These are phyloP conservation scores for Leptodactylus fuscus DNA, from an alignment of 2,113 vertebrate species.

Conservation along the genomic window DNA sequence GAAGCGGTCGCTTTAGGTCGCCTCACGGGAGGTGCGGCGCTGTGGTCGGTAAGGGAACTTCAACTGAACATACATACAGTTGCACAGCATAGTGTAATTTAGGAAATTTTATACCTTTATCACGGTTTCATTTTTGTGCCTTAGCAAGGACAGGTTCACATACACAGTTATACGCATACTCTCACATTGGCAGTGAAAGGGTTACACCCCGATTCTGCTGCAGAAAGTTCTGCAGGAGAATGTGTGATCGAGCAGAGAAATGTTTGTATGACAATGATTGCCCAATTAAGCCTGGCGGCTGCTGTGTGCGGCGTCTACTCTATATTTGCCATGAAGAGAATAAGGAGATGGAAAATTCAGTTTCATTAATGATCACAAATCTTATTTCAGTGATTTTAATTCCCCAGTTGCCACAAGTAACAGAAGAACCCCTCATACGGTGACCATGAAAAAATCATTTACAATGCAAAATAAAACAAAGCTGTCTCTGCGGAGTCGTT, in stretches of 20 bases:
- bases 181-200: not conserved
- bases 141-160: too few species aligned
- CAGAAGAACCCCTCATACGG: not conserved
- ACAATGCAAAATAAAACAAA: too few species aligned
- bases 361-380: not conserved
- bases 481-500: too few species aligned
- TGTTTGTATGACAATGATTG: slow-evolving; percentile 33
- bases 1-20: too few species aligned
- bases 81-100: too few species aligned
- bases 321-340: slow-evolving; percentile 19
- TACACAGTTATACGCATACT: not conserved
- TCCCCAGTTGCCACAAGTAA: not conserved
- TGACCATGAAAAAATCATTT: not conserved
- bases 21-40: too few species aligned
- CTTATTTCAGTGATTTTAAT: not conserved
- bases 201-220: not conserved
- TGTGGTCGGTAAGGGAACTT: too few species aligned
- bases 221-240: not conserved
- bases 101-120: too few species aligned
- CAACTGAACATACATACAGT: too few species aligned
- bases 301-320: slow-evolving; percentile 4
- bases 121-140: too few species aligned
- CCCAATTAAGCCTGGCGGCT: slow-evolving; percentile 27
- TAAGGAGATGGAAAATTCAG: not conserved
- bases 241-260: slow-evolving; percentile 5